These are phyloP conservation scores for Lagodon rhomboides DNA, from an alignment of 2,797 vertebrate species.

Conservation along the genomic window DNA sequence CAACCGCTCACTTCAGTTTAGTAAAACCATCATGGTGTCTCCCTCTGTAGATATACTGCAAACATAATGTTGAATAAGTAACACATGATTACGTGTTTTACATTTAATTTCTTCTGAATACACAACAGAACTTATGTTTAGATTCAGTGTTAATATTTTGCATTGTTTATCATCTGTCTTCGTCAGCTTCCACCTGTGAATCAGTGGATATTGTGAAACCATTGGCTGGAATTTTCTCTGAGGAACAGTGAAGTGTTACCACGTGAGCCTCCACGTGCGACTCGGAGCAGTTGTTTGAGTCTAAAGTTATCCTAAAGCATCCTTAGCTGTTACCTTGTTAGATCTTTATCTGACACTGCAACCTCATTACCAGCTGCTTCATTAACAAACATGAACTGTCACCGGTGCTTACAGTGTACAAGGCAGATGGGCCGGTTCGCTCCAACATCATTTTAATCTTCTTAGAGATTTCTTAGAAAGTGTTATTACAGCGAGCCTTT, in stretches of 20 bases:
- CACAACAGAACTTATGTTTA: background rate
- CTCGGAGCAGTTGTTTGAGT: background rate
- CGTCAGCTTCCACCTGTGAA: background rate
- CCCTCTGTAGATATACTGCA: too few relatives aligned
- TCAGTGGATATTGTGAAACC: background rate
- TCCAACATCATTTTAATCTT: background rate
- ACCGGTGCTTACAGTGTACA: background rate
- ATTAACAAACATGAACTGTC: background rate
- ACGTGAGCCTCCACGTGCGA: background rate
- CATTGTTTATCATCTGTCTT: background rate
- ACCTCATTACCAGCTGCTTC: background rate
- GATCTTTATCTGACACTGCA: background rate
- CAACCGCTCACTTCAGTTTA: too few relatives aligned
- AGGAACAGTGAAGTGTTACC: background rate
- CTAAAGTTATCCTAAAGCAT: background rate
- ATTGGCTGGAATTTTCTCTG: background rate
- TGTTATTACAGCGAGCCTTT: background rate
- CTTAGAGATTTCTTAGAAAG: slow-evolving; percentile 10
- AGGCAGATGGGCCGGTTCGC: slow-evolving; percentile 4
- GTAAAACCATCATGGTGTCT: too few relatives aligned
- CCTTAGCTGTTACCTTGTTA: background rate
- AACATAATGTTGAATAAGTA: too few relatives aligned
- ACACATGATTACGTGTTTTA: too few relatives aligned
- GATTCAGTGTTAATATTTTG: background rate
- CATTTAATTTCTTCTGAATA: too few relatives aligned